Evolutionary conservation across 2,113 vertebrate species (phyloP).

Genomic region (Tragelaphus buxtoni): DNA sequence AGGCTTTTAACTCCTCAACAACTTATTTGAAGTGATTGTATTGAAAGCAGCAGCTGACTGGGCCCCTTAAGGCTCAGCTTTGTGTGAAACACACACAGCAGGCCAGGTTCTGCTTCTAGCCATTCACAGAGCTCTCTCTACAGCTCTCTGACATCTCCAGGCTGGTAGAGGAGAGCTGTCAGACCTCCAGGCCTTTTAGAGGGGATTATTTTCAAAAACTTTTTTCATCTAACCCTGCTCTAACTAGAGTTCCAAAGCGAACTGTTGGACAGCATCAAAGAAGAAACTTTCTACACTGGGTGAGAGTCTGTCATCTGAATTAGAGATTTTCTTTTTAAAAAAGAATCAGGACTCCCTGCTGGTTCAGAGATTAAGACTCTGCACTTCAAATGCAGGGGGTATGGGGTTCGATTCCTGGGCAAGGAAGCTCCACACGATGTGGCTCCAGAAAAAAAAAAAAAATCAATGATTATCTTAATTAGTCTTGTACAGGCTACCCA

Average conservation of each 20-base stretch:
- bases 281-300: background rate
- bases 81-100: slow-evolving; percentile 7
- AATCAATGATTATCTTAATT: background rate
- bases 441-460: background rate
- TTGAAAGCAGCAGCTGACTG: background rate
- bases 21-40: background rate
- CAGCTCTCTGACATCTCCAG: background rate
- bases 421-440: background rate
- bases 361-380: background rate
- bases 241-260: background rate
- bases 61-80: background rate
- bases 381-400: background rate
- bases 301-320: slow-evolving; percentile 7
- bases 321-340: background rate
- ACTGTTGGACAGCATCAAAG: background rate
- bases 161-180: background rate
- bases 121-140: background rate
- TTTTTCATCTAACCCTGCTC: slow-evolving; percentile 17
- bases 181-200: background rate
- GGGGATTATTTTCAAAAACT: background rate
- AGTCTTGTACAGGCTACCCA: background rate
- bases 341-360: background rate
- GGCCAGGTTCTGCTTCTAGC: background rate
- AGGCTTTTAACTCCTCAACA: slow-evolving; percentile 13
- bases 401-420: background rate